These are phyloP conservation scores for honey bee (Apis mellifera) DNA, from an alignment of 1,140 invertebrate species.

Conservation along the genomic window Amel_HAv3.1 CM009935.2:6204001-6204500, in stretches of 20 bases:
- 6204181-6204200: too few relatives aligned
- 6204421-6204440: not conserved
- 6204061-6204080: not conserved
- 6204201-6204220: too few relatives aligned
- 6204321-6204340: constrained; percentile 1
- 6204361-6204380: constrained; percentile 5
- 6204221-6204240: not conserved
- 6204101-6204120: constrained; percentile 23
- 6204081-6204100: not conserved
- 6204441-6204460: not conserved
- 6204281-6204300: constrained; percentile 47
- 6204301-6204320: not conserved
- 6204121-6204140: constrained; percentile 51
- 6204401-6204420: not conserved
- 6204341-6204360: constrained; percentile 18
- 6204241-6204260: constrained; percentile 41
- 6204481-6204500: not conserved
- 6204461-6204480: not conserved
- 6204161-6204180: too few relatives aligned
- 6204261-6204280: constrained; percentile 46
- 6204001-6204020: not conserved
- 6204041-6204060: constrained; percentile 13
- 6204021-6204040: constrained; percentile 2
- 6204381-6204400: constrained; percentile 10
- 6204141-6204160: constrained; percentile 39